These are phyloP conservation scores for Archips crataeganus DNA, from an alignment of 2,888 invertebrate species.

Conservation along the genomic window DNA sequence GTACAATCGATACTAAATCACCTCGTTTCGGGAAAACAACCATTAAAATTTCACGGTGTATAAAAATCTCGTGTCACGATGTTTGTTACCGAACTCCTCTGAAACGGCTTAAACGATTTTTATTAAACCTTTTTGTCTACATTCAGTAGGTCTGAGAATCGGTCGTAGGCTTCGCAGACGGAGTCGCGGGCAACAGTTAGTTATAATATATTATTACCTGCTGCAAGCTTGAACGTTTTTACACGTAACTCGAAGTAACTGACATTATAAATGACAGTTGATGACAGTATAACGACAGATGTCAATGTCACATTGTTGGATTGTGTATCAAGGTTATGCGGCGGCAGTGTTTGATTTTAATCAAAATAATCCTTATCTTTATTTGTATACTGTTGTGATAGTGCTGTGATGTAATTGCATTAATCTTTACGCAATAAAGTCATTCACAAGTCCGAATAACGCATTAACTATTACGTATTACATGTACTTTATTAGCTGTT, in stretches of 20 bases:
- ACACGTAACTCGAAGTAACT: slow-evolving; percentile 40
- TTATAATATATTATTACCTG: no score
- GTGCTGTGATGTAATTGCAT: slow-evolving; percentile 58
- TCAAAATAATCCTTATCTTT: slow-evolving; percentile 52
- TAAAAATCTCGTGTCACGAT: no score
- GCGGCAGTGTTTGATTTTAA: slow-evolving; percentile 43
- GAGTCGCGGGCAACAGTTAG: no score
- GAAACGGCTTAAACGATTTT: no score
- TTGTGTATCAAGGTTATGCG: slow-evolving; percentile 39
- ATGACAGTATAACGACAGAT: neutral
- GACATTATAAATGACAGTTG: slow-evolving; percentile 46
- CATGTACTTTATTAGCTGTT: slow-evolving; percentile 5
- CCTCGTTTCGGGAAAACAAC: no score
- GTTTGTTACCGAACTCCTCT: no score
- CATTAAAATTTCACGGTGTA: no score
- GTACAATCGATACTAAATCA: no score
- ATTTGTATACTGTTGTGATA: slow-evolving; percentile 46
- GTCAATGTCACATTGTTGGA: slow-evolving; percentile 22
- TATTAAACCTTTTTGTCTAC: no score
- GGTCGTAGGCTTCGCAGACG: no score
- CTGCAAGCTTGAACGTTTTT: slow-evolving; percentile 4
- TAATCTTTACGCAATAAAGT: slow-evolving; percentile 11
- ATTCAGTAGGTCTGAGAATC: no score
- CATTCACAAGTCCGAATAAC: slow-evolving; percentile 20
- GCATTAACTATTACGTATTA: slow-evolving; percentile 26